Base-by-base conservation (phyloP, 2,888 invertebrate species). In the Bombylius discolor region DNA sequence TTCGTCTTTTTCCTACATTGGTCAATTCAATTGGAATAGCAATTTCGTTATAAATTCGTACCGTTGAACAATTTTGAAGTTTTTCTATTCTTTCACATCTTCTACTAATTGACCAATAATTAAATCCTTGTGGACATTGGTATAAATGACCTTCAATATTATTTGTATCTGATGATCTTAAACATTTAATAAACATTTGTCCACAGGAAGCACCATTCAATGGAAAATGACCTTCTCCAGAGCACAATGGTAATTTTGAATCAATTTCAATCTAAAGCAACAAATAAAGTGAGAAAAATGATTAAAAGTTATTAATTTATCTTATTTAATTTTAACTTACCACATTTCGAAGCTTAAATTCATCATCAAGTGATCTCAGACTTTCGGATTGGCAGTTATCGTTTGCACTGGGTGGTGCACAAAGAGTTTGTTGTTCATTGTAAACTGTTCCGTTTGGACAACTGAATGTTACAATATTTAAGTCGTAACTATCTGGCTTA, bases 391-490 rank as follows among this genome's bases (percentile, higher is more conserved):
- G 57, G 14, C 58, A 62, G 46, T 56, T 57, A 44, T 68, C 83
- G 75, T 63, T 78, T 69, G 50, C 77, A 71, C 58, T 58, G 66
- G 83, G 82, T 48, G 82, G 79, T 49, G 85, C 76, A 69, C 90
- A 91, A 65, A 88, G 83, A 53, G 82, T 79, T 66, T 82, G 79
- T 58, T 76, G 75, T 66, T 89, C 84, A 65, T 89, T 86, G 64
- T 83, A 91, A 53, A 88, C 80, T 0, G 87, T 87, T 57, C 82
- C 82, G 61, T 84, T 82, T 12, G 89, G 88, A 70, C 90, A 91
- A 61, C 82, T 82, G 63, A 90, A 80, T 9, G 83, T 79, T 4
- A 87, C 78, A 59, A 89, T 78, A 67, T 85, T 88, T n/a, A 85
- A 74, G 61, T 89, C 84, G 66, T 83, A 81, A 49, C 75, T 81